A percentile compares a stretch with the other conserved stretches of the same genome.
These are phyloP conservation scores for Pagetopsis macropterus DNA, from an alignment of 2,797 vertebrate genomes.

Conservation along the genomic window DNA sequence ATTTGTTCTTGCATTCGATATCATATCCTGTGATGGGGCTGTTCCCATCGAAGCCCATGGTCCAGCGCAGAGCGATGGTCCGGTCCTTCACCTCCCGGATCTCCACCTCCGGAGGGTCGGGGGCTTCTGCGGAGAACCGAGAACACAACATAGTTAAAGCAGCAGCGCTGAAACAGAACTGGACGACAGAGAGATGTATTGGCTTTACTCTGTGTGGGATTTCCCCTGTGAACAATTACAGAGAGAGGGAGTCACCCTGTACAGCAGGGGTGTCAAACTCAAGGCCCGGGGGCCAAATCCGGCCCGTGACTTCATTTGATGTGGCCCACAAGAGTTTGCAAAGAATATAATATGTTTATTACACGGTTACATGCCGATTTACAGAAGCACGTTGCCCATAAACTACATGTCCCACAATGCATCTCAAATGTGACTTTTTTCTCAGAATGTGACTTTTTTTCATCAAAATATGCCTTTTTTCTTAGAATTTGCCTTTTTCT, in stretches of 20 bases:
- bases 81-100: slow-evolving; percentile 96
- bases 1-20: slow-evolving; percentile 99
- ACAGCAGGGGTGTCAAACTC: no score
- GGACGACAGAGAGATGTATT: slow-evolving; percentile 18
- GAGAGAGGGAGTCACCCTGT: slow-evolving; percentile 14
- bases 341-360: no score
- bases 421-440: no score
- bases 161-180: slow-evolving; percentile 16
- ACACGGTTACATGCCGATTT: no score
- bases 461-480: no score
- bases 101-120: slow-evolving; percentile 97
- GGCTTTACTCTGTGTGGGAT: slow-evolving; percentile 31
- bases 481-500: no score
- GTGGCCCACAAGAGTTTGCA: no score
- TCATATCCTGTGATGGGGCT: slow-evolving; percentile 98
- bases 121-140: slow-evolving; percentile 86
- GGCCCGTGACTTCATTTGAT: no score
- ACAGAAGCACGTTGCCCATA: no score
- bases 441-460: no score
- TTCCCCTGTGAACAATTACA: slow-evolving; percentile 32
- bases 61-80: slow-evolving; percentile 97
- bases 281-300: no score
- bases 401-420: no score
- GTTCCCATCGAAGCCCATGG: slow-evolving; percentile 99
- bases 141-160: slow-evolving; percentile 10